A percentile compares a stretch with the other conserved stretches of the same genome.
Conservation (phyloP, 2,797 vertebrate genomes). For the Xyrichtys novacula region DNA sequence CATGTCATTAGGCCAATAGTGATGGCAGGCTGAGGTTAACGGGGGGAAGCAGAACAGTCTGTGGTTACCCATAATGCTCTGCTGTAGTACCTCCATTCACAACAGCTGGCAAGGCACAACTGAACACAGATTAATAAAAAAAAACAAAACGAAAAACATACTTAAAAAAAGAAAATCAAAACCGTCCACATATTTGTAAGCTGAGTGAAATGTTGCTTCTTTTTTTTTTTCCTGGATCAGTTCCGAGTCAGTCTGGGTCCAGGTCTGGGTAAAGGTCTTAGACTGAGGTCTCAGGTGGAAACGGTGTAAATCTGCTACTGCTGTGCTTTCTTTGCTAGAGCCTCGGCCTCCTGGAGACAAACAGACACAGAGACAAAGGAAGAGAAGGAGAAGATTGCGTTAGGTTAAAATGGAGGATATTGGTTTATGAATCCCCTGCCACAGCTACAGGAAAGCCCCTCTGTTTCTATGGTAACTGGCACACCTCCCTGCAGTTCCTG, state of each 20-base stretch:
- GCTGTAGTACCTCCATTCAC: slow-evolving; percentile 56
- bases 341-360: slow-evolving; percentile 92
- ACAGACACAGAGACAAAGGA: slow-evolving; percentile 43
- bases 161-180: slow-evolving; percentile 29
- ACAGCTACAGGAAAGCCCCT: slow-evolving; percentile 60
- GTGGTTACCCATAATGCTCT: slow-evolving; percentile 52
- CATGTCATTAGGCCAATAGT: slow-evolving; percentile 49
- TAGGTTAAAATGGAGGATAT: slow-evolving; percentile 72
- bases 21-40: slow-evolving; percentile 62
- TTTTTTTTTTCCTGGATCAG: slow-evolving; percentile 30
- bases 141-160: slow-evolving; percentile 39
- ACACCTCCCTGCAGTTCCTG: slow-evolving; percentile 71
- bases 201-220: slow-evolving; percentile 44
- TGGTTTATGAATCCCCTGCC: slow-evolving; percentile 50
- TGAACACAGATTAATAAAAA: slow-evolving; percentile 53
- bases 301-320: slow-evolving; percentile 74
- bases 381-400: slow-evolving; percentile 39
- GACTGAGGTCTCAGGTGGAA: slow-evolving; percentile 53
- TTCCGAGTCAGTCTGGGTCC: slow-evolving; percentile 55
- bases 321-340: slow-evolving; percentile 87
- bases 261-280: slow-evolving; percentile 30
- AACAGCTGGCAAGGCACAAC: slow-evolving; percentile 79
- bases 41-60: slow-evolving; percentile 47
- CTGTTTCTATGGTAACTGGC: slow-evolving; percentile 78
- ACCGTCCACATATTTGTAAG: slow-evolving; percentile 46